Evolutionary conservation across 2,888 invertebrate genomes (phyloP).

Genomic region (Tenodera sinensis): DNA sequence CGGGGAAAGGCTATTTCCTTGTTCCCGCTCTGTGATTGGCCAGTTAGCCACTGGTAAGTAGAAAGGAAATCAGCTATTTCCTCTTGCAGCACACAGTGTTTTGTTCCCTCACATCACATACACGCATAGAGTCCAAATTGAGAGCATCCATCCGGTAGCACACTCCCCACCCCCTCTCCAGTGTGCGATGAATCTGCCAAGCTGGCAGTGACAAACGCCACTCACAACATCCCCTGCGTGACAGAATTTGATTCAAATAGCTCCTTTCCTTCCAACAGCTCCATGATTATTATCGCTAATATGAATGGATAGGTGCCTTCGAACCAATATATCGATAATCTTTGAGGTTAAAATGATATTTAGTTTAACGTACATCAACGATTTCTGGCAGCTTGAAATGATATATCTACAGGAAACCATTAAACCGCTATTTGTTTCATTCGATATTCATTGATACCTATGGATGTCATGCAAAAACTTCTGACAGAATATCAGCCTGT

Average conservation of each 20-base stretch:
- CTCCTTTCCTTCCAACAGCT: not conserved
- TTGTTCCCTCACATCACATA: not conserved
- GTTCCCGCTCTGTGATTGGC: constrained; percentile 12
- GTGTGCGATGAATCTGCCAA: not conserved
- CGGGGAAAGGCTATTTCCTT: constrained; percentile 19
- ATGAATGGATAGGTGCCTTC: not conserved
- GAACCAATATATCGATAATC: not conserved
- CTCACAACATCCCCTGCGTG: not conserved
- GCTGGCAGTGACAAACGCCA: constrained; percentile 8
- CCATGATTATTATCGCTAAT: not conserved
- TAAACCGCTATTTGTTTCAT: too few species aligned
- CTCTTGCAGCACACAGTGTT: not conserved
- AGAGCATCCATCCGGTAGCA: not conserved
- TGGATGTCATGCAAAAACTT: too few species aligned
- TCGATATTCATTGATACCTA: too few species aligned
- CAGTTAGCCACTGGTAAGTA: not conserved
- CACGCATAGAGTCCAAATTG: not conserved
- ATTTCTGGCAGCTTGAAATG: not conserved
- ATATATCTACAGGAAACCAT: too few species aligned
- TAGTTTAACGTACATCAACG: not conserved
- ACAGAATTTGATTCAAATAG: constrained; percentile 10
- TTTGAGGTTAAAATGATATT: not conserved
- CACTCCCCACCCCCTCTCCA: not conserved
- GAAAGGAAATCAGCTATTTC: constrained; percentile 28
- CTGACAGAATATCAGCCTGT: too few species aligned